Evolutionary conservation across 2,797 vertebrate genomes (phyloP), one percentile per base, ranked within the genome.

Genomic region (Platalea minor): DNA sequence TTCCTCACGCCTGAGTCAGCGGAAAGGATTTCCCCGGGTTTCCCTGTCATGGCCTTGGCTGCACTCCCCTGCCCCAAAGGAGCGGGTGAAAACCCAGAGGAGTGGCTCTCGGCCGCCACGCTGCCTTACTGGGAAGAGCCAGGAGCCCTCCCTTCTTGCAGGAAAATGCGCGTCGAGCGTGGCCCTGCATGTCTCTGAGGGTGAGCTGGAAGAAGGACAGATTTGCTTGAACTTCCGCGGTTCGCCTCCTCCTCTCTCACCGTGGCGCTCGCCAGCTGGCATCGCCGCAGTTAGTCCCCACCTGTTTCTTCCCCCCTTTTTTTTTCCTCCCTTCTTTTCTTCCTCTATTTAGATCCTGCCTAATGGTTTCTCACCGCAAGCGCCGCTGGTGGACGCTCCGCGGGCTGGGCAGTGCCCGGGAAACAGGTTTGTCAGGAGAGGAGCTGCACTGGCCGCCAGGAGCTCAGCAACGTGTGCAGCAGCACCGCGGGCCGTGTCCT

Each of bases 301-400:
- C 87, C 54, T 93, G 83, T 43, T 85, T 46, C 41, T 45, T 65
- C 17, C 10, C 9, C 24, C 5, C 9, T 3, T 11, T 61, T 54
- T 65, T 50, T 7, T 37, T 11, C 39, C 21, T 35, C 8, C 11
- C 5, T 56, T 25, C 1, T 51, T 57, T 50, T 77, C 76, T 59
- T 5, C 39, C 69, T 70, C 28, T 57, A 0, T 41, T 69, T 77
- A 57, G 41, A 41, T 54, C 64, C 54, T 63, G 23, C 33, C 29
- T 79, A 15, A 80, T 77, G 56, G 24, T 70, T 88, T 86, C 64
- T 91, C 72, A 80, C 73, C 11, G 2, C 81, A 35, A 56, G 15
- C 0, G 0, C 51, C 0, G 1, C 70, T 31, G 89, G 45, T 7
- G 9, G 77, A 41, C 0, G 0, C 84, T 86, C 16, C 1, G 53